A percentile compares a stretch with the other conserved stretches of the same genome.
These are phyloP conservation scores for Macrochelys suwanniensis DNA, from an alignment of 2,797 vertebrate species.

Conservation along the genomic window DNA sequence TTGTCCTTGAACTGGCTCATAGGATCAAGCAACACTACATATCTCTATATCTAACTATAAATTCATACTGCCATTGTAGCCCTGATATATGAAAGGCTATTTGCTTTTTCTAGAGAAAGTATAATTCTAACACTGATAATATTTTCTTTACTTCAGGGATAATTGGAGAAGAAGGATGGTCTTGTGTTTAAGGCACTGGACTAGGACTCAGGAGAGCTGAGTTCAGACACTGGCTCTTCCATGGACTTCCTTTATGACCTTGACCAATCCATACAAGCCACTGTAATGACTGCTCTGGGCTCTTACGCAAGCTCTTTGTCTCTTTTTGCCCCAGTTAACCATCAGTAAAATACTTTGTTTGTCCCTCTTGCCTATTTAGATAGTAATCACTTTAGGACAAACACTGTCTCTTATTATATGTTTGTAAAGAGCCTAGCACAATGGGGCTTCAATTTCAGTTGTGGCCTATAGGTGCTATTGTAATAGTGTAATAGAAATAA, in stretches of 20 bases:
- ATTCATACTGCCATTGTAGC: not conserved
- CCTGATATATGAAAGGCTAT: not conserved
- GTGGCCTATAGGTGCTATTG: not conserved
- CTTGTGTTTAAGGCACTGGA: not conserved
- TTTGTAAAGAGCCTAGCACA: not conserved
- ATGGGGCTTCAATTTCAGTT: not conserved
- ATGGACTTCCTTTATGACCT: not conserved
- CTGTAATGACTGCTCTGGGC: not conserved
- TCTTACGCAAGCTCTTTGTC: not conserved
- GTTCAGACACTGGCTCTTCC: not conserved
- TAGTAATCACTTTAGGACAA: not conserved
- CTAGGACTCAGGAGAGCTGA: not conserved
- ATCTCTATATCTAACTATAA: not conserved
- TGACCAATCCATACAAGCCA: not conserved
- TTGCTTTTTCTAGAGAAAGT: not conserved
- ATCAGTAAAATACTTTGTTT: not conserved
- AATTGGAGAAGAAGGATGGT: not conserved
- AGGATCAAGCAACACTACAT: not conserved
- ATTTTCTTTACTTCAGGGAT: not conserved
- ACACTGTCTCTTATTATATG: rapidly evolving
- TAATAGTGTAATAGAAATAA: not conserved
- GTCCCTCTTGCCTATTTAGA: not conserved
- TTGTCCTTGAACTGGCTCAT: not conserved
- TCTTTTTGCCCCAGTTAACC: not conserved
- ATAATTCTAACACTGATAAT: not conserved